A percentile compares a stretch with the other conserved stretches of the same genome.
phyloP scores from a whole-genome alignment of 2,113 vertebrate genomes.

The Notothenia coriiceps region DNA sequence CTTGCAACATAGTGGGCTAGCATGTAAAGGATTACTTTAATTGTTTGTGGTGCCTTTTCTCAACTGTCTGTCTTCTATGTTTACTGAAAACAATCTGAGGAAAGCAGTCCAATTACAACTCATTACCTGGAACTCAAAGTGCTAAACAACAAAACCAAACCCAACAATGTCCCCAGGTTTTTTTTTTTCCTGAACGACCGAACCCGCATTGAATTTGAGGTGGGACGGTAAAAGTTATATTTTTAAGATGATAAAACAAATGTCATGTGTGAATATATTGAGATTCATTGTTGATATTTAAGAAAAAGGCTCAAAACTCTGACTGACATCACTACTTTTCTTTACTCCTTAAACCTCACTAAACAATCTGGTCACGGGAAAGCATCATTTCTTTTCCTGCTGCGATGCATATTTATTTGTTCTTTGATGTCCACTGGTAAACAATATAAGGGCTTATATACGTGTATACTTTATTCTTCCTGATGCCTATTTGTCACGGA shows the following conservation, averaged over 20 bases:
- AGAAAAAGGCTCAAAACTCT: not conserved
- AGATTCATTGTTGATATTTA: not conserved
- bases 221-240: not conserved
- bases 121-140: constrained; percentile 24
- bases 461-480: constrained; percentile 1
- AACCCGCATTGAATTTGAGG: not conserved
- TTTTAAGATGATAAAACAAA: not conserved
- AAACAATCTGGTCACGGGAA: not conserved
- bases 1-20: constrained; percentile 29
- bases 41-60: not conserved
- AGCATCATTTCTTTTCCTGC: not conserved
- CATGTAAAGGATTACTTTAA: constrained; percentile 34
- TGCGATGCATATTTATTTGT: constrained; percentile 11
- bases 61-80: constrained; percentile 9
- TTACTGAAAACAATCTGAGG: constrained; percentile 11
- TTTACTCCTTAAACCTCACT: not conserved
- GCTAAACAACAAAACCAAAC: not conserved
- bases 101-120: constrained; percentile 12
- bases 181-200: too few relatives aligned
- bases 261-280: not conserved
- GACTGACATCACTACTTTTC: not conserved
- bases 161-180: not conserved
- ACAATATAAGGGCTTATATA: constrained; percentile 8
- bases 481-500: constrained; percentile 26
- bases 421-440: not conserved